Base-by-base conservation (phyloP, 2,888 invertebrate genomes). In the Therioaphis trifolii region DNA sequence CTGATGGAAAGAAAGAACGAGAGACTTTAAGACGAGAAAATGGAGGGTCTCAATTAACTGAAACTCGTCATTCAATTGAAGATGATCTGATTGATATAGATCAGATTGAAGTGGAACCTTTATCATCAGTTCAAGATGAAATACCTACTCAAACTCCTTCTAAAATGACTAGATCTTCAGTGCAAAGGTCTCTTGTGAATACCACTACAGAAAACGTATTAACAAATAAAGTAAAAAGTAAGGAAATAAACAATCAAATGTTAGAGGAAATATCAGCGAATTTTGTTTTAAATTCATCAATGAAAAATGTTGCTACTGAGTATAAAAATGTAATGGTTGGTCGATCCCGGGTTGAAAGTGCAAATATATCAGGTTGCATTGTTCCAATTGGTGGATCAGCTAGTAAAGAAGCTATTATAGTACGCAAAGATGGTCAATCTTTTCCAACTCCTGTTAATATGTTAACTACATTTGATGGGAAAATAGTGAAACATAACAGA, bases 61-160 rank as follows among this genome's bases (percentile, higher is more conserved):
- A 72, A 15, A 15, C 4, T 29, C 1, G 43, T 35, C 4, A 58
- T 35, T 49, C 12, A 63, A 35, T 72, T 63, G 72, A 49, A 2
- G 72, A 72, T 72, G 46, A 55, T 24, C 2, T 71, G 2, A 27
- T 72, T 35, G 72, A 80, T 72, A 46, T 72, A 29, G 72, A 80
- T 3, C 55, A 72, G 18, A 80, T 72, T 24, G 80, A 80, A 29
- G 14, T 80, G 49, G 72, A 80, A 80, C 80, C 80, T 12, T 72
- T 80, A 5, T 24, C 72, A 21, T 27, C 46, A 1, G 46, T 61
- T 61, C 80, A 72, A 63, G 72, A 80, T 61, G 61, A 49, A 49
- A 40, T 68, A 29, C 21, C 7, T 35, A 43, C 14, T 69, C 78
- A 52, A 49, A 43, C 14, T 43, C 14, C 61, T 2, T 7, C 46